Evolutionary conservation across 35 echinoderm and acorn worm genomes (phyloP).

Genomic region (Diadema setosum): DNA sequence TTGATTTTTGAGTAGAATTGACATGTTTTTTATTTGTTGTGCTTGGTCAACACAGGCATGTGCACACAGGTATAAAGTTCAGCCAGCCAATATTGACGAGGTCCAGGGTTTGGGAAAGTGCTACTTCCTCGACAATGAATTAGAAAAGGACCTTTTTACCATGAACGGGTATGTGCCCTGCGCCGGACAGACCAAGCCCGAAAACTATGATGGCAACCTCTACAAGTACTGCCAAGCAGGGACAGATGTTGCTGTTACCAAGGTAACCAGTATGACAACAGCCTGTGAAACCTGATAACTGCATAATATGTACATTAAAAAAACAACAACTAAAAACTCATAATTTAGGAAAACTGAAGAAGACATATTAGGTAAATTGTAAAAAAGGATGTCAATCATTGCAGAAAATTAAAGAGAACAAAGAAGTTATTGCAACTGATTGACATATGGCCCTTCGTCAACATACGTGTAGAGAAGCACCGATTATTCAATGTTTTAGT

Average conservation of each 20-base stretch:
- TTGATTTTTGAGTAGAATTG: too few relatives aligned
- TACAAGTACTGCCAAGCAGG: slow-evolving; percentile 83
- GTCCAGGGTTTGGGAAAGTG: slow-evolving; percentile 71
- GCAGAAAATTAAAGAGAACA: too few relatives aligned
- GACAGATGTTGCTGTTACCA: slow-evolving; percentile 49
- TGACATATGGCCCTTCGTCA: too few relatives aligned
- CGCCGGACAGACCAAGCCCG: not conserved
- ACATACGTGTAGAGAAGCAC: too few relatives aligned
- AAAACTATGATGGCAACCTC: slow-evolving; percentile 18
- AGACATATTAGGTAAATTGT: too few relatives aligned
- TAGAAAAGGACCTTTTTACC: not conserved
- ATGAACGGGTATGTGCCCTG: slow-evolving; percentile 34
- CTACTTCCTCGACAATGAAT: slow-evolving; percentile 44
- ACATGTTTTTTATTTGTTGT: not conserved
- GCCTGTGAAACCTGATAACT: too few relatives aligned
- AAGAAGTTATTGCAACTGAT: too few relatives aligned
- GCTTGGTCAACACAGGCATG: slow-evolving; percentile 47
- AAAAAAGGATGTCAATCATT: too few relatives aligned
- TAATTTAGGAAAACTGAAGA: too few relatives aligned
- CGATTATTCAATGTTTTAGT: too few relatives aligned
- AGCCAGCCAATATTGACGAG: not conserved
- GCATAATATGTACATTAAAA: too few relatives aligned
- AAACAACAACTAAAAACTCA: too few relatives aligned
- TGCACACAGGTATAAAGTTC: slow-evolving; percentile 80
- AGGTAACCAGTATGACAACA: slow-evolving; percentile 15